Conservation (phyloP, 2,113 vertebrate genomes). For the Perca schrenkii region DNA sequence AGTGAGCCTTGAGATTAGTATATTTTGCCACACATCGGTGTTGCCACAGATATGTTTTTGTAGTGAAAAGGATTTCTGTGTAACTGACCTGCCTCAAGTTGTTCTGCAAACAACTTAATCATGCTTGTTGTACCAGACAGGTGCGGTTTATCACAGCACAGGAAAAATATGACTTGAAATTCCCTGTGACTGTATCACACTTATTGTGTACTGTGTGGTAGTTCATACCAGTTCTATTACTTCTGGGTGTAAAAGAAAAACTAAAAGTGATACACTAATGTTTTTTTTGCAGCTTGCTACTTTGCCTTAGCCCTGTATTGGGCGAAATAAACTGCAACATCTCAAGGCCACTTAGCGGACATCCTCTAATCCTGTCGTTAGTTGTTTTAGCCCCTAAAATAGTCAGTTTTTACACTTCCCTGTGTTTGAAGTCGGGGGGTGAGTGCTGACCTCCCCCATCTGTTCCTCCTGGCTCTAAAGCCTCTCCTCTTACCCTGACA, state of each 20-base stretch:
- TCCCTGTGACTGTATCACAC: neutral
- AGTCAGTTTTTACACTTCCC: constrained; percentile 93
- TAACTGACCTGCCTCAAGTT: neutral
- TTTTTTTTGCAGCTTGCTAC: neutral
- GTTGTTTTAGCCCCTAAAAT: constrained; percentile 89
- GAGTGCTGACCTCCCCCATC: constrained; percentile 88
- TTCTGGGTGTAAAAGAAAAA: constrained; percentile 21
- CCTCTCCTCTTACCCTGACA: constrained; percentile 90
- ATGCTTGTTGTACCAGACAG: neutral
- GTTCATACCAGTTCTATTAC: neutral
- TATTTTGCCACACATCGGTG: neutral
- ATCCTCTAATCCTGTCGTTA: constrained; percentile 90
- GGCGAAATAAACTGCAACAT: constrained; percentile 65
- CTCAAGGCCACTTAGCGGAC: constrained; percentile 90
- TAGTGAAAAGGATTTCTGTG: neutral
- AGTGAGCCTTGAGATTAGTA: neutral
- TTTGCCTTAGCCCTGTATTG: neutral
- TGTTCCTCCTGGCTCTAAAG: constrained; percentile 87
- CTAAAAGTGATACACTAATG: neutral
- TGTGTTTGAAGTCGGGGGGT: constrained; percentile 89
- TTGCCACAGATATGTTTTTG: neutral
- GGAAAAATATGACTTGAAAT: neutral
- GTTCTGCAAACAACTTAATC: neutral
- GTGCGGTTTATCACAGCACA: neutral
- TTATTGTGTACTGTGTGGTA: neutral